Conservation (phyloP, 2,888 invertebrate genomes). For the Stenchaetothrips biformis region DNA sequence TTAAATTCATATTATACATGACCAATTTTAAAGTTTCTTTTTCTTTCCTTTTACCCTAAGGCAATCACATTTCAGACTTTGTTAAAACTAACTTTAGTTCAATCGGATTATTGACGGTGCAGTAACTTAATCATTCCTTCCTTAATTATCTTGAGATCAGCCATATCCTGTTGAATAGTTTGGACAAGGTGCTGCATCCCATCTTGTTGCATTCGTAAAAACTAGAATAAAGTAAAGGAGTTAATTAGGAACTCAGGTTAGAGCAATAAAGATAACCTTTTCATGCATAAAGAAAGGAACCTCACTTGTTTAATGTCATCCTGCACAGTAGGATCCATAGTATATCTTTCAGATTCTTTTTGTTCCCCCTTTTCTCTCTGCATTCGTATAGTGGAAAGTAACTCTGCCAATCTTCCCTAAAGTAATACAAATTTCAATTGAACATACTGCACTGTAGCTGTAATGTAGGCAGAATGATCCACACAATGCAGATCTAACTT, state of each 20-base stretch:
- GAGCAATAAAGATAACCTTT: background rate
- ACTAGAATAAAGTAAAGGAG: conserved; percentile 50
- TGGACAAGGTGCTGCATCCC: conserved; percentile 82
- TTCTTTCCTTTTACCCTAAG: background rate
- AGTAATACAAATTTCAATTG: conserved; percentile 31
- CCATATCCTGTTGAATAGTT: conserved; percentile 74
- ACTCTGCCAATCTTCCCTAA: conserved; percentile 80
- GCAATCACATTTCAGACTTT: background rate
- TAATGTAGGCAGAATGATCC: conserved; percentile 31
- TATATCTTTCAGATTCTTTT: conserved; percentile 60
- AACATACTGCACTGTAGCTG: background rate
- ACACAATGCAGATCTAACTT: conserved; percentile 30
- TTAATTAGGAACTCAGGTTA: background rate
- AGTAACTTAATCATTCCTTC: conserved; percentile 36
- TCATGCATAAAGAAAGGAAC: conserved; percentile 16
- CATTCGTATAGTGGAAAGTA: conserved; percentile 79
- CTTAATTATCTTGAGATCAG: conserved; percentile 66
- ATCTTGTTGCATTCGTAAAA: conserved; percentile 79
- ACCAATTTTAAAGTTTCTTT: background rate
- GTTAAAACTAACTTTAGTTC: background rate
- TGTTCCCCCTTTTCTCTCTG: conserved; percentile 55
- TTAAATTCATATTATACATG: background rate
- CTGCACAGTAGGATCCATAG: conserved; percentile 62
- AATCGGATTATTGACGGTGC: background rate
- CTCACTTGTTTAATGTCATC: conserved; percentile 56